These are phyloP conservation scores for Drosophila lacicola DNA, from an alignment of 2,888 invertebrate genomes.

Conservation along the genomic window DNA sequence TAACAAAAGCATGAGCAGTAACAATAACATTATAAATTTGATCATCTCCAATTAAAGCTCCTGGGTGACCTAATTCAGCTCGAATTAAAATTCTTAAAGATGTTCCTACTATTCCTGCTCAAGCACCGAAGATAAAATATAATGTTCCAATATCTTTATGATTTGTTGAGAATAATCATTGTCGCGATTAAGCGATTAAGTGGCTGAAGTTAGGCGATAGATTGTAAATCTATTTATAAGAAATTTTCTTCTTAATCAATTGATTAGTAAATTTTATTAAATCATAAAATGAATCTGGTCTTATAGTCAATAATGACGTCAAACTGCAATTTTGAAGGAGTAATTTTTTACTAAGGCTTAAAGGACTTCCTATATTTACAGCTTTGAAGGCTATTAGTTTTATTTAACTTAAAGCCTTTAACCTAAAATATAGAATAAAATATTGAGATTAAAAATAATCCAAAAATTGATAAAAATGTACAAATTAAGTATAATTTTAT, in stretches of 20 bases:
- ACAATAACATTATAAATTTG: constrained; percentile 92
- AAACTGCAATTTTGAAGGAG: constrained; percentile 88
- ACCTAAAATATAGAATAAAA: constrained; percentile 57
- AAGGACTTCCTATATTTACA: constrained; percentile 86
- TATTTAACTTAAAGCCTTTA: constrained; percentile 68
- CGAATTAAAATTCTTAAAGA: constrained; percentile 57
- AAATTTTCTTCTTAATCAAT: constrained; percentile 86
- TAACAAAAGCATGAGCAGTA: constrained; percentile 93
- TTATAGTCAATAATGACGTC: constrained; percentile 86
- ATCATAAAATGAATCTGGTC: constrained; percentile 23
- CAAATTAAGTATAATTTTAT: constrained; percentile 66
- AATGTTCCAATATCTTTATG: constrained; percentile 92
- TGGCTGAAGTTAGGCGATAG: constrained; percentile 88
- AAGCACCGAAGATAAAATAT: constrained; percentile 89
- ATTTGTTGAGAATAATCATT: constrained; percentile 89
- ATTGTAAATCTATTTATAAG: constrained; percentile 89
- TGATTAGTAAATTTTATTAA: too few relatives aligned
- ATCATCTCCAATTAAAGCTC: constrained; percentile 89
- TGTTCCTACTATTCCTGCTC: constrained; percentile 87
- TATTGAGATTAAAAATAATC: constrained; percentile 74
- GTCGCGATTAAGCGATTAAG: constrained; percentile 86
- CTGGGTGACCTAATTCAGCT: constrained; percentile 84
- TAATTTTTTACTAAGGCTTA: constrained; percentile 86
- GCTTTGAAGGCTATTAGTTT: constrained; percentile 89
- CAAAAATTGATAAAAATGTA: constrained; percentile 73